Percentiles rank a stretch among this genome's conserved stretches.
phyloP scores from a whole-genome alignment of 2,888 invertebrate species.

The Salpingus planirostris region DNA sequence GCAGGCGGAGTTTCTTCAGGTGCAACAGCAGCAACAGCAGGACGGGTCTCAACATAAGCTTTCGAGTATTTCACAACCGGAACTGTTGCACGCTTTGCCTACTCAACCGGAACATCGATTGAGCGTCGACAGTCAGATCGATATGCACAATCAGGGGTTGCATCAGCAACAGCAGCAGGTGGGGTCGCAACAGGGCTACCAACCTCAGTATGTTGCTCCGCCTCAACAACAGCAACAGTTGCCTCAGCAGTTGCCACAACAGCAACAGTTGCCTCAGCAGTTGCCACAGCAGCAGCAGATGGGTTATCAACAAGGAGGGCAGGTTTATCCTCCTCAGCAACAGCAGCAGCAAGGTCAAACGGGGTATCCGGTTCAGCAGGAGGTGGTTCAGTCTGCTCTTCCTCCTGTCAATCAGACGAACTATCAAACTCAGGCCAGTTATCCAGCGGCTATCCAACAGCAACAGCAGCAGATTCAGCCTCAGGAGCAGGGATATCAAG shows the following conservation, averaged over 20 bases:
- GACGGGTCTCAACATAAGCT: constrained; percentile 32
- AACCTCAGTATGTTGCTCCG: constrained; percentile 15
- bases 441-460: constrained; percentile 12
- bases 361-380: constrained; percentile 12
- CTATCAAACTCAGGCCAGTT: too few relatives aligned
- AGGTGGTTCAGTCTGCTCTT: constrained; percentile 8
- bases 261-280: constrained; percentile 17
- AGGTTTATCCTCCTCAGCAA: background rate
- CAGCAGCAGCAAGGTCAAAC: constrained; percentile 10
- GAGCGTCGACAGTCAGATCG: constrained; percentile 37
- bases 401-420: too few relatives aligned
- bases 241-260: constrained; percentile 18
- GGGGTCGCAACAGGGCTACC: constrained; percentile 5
- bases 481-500: too few relatives aligned
- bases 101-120: constrained; percentile 26
- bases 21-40: constrained; percentile 20
- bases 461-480: constrained; percentile 12
- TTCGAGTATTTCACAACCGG: constrained; percentile 37
- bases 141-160: constrained; percentile 23
- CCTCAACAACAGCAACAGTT: constrained; percentile 15
- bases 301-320: constrained; percentile 7
- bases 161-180: constrained; percentile 16
- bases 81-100: constrained; percentile 26
- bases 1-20: constrained; percentile 31
- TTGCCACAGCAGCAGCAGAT: constrained; percentile 14